These are phyloP conservation scores for Encarsia formosa DNA, from an alignment of 2,888 invertebrate genomes.

Conservation along the genomic window DNA sequence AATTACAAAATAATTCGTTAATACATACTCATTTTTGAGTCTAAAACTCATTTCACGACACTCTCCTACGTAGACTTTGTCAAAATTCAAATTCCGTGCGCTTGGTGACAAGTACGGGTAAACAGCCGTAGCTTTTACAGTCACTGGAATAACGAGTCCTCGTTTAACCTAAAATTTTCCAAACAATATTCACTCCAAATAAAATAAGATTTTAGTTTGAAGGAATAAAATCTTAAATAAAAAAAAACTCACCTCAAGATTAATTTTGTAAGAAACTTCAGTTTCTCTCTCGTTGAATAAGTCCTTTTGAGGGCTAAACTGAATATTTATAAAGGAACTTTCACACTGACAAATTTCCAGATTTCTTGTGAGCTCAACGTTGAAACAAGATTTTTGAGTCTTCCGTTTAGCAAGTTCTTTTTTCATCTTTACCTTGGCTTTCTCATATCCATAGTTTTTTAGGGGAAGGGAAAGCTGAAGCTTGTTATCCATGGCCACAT, in stretches of 20 bases:
- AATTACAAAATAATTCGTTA: background rate
- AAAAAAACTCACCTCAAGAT: constrained; percentile 18
- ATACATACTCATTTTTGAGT: constrained; percentile 56
- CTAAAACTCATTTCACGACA: constrained; percentile 56
- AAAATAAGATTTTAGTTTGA: too few relatives aligned
- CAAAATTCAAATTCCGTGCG: constrained; percentile 55
- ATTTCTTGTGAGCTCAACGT: constrained; percentile 43
- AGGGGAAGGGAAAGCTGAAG: constrained; percentile 31
- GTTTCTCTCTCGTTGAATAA: constrained; percentile 27
- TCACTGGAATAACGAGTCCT: constrained; percentile 59
- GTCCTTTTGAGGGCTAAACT: constrained; percentile 54
- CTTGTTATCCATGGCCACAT: constrained; percentile 7
- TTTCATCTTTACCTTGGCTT: constrained; percentile 51
- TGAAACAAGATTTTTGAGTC: constrained; percentile 39
- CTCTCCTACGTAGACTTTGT: constrained; percentile 59
- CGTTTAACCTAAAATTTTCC: constrained; percentile 52
- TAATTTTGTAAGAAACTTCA: constrained; percentile 11
- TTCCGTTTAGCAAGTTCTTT: constrained; percentile 28
- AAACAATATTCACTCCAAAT: too few relatives aligned
- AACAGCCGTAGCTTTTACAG: constrained; percentile 57
- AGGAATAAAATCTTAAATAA: too few relatives aligned
- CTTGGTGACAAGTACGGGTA: constrained; percentile 56
- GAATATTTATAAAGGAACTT: constrained; percentile 53
- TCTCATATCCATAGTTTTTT: constrained; percentile 58
- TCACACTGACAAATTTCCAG: constrained; percentile 53